A percentile compares a stretch with the other conserved stretches of the same genome.
Evolutionary conservation across 1,140 invertebrate genomes (phyloP).

Genomic region (Lutraria rhynchaena): DNA sequence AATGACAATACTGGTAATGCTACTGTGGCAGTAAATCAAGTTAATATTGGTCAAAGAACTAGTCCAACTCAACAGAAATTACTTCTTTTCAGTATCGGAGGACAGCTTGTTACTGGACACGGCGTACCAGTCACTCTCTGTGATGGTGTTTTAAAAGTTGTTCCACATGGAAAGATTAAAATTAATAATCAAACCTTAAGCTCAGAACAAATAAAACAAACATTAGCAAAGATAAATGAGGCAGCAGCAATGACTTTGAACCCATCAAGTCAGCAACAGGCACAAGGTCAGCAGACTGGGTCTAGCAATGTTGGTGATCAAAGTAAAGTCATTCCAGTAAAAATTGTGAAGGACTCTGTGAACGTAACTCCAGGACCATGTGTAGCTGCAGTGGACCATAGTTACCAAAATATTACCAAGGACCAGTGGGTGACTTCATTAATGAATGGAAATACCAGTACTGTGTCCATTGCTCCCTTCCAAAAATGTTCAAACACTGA

Average conservation of each 20-base stretch:
- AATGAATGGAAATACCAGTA: constrained; percentile 14
- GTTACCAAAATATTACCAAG: neutral
- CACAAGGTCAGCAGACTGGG: neutral
- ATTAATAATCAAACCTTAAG: constrained; percentile 55
- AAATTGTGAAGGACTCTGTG: constrained; percentile 26
- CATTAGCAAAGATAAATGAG: constrained; percentile 51
- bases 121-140: constrained; percentile 66
- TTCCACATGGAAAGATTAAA: constrained; percentile 54
- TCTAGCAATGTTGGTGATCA: neutral
- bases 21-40: neutral
- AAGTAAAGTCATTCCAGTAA: constrained; percentile 28
- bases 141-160: constrained; percentile 64
- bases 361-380: neutral
- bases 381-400: neutral
- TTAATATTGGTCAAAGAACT: constrained; percentile 10
- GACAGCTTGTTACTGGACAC: constrained; percentile 69
- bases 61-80: constrained; percentile 49
- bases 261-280: constrained; percentile 2
- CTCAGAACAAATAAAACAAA: constrained; percentile 54
- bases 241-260: constrained; percentile 32
- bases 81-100: constrained; percentile 62
- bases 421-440: constrained; percentile 11
- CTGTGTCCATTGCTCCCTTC: neutral
- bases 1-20: neutral
- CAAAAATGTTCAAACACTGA: neutral